Evolutionary conservation across 2,797 vertebrate genomes (phyloP).

Genomic region (Pitangus sulphuratus): DNA sequence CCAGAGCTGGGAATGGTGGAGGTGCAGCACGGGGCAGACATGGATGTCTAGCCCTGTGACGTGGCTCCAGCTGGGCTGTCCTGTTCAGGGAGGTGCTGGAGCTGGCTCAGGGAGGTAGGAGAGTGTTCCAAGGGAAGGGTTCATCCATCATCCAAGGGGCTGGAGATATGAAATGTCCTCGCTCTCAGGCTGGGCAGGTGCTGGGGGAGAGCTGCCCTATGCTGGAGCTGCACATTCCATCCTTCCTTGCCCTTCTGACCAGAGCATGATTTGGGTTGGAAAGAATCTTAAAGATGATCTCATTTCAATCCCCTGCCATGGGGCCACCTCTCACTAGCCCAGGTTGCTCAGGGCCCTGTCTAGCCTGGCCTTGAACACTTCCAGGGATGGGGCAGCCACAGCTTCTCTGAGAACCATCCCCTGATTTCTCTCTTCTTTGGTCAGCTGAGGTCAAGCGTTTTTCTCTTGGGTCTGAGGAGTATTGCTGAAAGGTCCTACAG

Average conservation of each 20-base stretch:
- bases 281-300: not conserved
- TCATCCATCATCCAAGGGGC: accelerated
- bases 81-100: not conserved
- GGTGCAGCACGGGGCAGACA: accelerated
- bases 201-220: not conserved
- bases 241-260: accelerated
- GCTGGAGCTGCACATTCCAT: not conserved
- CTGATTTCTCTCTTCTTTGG: not conserved
- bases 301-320: not conserved
- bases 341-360: not conserved
- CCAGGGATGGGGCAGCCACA: not conserved
- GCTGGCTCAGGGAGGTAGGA: not conserved
- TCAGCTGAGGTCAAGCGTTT: not conserved
- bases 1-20: accelerated
- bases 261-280: not conserved
- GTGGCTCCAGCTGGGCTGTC: not conserved
- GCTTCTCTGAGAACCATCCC: not conserved
- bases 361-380: not conserved
- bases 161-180: not conserved
- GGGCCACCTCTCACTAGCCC: not conserved
- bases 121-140: not conserved
- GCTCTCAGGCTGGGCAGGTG: accelerated
- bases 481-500: not conserved
- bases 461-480: not conserved
- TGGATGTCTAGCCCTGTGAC: not conserved